Conservation (phyloP, 2,113 vertebrate species). For the Jacana jacana region DNA sequence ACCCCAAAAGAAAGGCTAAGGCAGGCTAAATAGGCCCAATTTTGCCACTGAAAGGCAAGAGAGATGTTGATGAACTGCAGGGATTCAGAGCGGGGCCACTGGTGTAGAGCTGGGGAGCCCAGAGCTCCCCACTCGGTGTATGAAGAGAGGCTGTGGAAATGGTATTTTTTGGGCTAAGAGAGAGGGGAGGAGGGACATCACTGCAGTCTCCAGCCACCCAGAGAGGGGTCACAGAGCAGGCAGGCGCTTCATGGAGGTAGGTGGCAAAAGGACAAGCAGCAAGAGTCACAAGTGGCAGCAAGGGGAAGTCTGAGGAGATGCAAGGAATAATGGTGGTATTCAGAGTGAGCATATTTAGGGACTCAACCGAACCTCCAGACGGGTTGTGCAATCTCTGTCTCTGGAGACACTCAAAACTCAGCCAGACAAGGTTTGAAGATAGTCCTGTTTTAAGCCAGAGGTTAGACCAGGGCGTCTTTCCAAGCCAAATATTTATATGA, state of each 20-base stretch:
- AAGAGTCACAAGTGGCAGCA: not conserved
- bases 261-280: not conserved
- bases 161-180: not conserved
- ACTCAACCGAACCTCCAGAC: not conserved
- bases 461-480: not conserved
- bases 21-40: not conserved
- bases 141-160: not conserved
- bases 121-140: accelerated
- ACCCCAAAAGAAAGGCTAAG: not conserved
- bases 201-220: not conserved
- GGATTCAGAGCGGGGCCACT: not conserved
- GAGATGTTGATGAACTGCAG: not conserved
- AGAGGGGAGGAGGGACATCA: not conserved
- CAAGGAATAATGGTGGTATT: not conserved
- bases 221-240: not conserved
- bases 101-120: not conserved
- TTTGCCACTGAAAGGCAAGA: not conserved
- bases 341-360: not conserved
- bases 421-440: not conserved
- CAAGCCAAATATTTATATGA: slow-evolving; percentile 38
- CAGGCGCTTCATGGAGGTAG: not conserved
- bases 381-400: not conserved
- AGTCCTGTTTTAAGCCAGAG: not conserved
- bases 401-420: not conserved
- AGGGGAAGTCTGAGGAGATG: not conserved